Base-by-base conservation (phyloP, 1,140 invertebrate genomes). In the Coelopa frigida region DNA sequence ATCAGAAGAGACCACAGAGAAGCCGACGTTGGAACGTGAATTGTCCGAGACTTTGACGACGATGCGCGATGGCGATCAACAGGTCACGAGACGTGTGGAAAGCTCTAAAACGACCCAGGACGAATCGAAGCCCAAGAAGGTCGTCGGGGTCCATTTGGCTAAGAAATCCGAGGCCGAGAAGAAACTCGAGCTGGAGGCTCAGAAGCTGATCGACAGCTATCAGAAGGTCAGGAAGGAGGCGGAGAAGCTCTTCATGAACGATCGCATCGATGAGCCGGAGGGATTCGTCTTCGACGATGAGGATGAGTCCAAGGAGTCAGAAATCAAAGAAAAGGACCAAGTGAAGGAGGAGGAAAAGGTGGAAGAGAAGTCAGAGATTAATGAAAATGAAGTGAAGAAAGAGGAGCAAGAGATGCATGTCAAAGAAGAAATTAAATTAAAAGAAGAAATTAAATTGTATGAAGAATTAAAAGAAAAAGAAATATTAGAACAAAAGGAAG, bases 201-300 rank as follows among this genome's bases (percentile, higher is more conserved):
- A 66, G 14, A 62, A 66, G 44, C 44, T 66, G 5, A 66, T 66
- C 17, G 62, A 66, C 18, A 66, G 62, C 42, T 66, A 66, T 49
- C 62, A 66, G 40, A 66, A 66, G 33, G 62, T 66, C 7, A 62
- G 59, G 20, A 66, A 66, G 37, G 62, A 66, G 22, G 60, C 62
- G 0, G 62, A 66, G 33, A 51, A 29, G 55, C 55, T 32, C 24
- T 66, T 10, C 56, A 58, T 45, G 37, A 56, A 56, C 14, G 50
- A 42, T 52, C n/a, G n/a, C n/a, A n/a, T n/a, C 4, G 61, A 59
- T 17, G 62, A 66, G 37, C 52, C 40, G 0, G 18, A 61, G 10
- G 62, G 62, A n/a, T 66, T 66, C 3, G 62, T 62, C 31, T 31
- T 66, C 23, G 62, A 54, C 20, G 57, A 44, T 5, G 42, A 44